A percentile compares a stretch with the other conserved stretches of the same genome.
Conservation (phyloP, 2,113 vertebrate genomes). For the Numida meleagris region DNA sequence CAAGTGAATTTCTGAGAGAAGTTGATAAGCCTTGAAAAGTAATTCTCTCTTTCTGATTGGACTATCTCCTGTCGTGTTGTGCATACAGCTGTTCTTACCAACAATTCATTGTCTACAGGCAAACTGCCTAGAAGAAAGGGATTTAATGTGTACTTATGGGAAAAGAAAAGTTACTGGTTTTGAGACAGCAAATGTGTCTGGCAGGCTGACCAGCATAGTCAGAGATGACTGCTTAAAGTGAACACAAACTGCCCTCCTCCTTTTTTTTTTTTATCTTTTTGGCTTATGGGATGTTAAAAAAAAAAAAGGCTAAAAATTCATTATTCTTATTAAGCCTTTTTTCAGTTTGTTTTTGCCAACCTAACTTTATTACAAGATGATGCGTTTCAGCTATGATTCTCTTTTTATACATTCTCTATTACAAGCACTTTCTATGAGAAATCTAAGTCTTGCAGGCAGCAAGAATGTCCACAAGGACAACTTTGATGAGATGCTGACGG, state of each 20-base stretch:
- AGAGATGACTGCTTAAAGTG: not conserved
- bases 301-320: fast-evolving
- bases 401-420: not conserved
- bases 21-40: conserved; percentile 23
- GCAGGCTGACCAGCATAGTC: not conserved
- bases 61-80: not conserved
- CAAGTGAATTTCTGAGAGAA: conserved; percentile 30
- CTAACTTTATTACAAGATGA: not conserved
- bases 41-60: not conserved
- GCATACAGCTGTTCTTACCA: not conserved
- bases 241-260: not conserved
- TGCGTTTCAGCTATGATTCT: not conserved
- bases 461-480: not conserved
- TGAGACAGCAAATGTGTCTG: not conserved
- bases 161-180: not conserved
- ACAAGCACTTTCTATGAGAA: not conserved
- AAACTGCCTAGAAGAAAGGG: not conserved
- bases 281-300: fast-evolving
- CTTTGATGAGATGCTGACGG: not conserved
- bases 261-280: not conserved
- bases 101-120: not conserved
- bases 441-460: not conserved
- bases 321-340: not conserved
- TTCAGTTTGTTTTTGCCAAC: not conserved
- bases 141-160: not conserved